A percentile compares a stretch with the other conserved stretches of the same genome.
Evolutionary conservation across 2,888 invertebrate species (phyloP).

Genomic region (Eumacrocentrus americanus): DNA sequence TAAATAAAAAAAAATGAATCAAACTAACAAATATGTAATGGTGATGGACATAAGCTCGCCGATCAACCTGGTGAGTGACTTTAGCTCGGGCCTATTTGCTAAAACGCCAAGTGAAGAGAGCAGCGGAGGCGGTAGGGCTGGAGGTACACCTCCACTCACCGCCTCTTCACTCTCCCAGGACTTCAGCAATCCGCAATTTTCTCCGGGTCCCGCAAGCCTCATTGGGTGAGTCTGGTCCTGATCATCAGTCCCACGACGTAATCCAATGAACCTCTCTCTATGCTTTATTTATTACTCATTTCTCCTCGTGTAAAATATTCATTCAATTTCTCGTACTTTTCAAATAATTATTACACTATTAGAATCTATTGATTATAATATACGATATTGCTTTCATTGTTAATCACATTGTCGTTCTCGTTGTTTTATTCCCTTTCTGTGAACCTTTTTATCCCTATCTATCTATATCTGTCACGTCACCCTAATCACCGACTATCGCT

Average conservation of each 20-base stretch:
- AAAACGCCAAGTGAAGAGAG: slow-evolving; percentile 91
- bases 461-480: background rate
- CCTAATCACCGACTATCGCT: background rate
- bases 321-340: too few species aligned
- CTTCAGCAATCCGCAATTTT: slow-evolving; percentile 58
- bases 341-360: too few species aligned
- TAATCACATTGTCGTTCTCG: background rate
- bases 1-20: slow-evolving; percentile 1
- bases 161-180: slow-evolving; percentile 62
- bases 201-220: slow-evolving; percentile 57
- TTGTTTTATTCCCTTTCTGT: background rate
- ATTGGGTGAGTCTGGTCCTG: slow-evolving; percentile 59
- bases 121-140: slow-evolving; percentile 68
- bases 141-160: slow-evolving; percentile 71
- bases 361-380: background rate
- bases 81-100: slow-evolving; percentile 93
- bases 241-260: slow-evolving; percentile 37
- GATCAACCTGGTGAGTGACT: slow-evolving; percentile 92
- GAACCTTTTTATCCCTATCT: background rate
- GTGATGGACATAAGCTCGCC: slow-evolving; percentile 73
- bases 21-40: slow-evolving; percentile 54
- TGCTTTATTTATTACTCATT: background rate
- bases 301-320: too few species aligned
- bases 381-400: slow-evolving; percentile 33
- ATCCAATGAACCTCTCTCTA: slow-evolving; percentile 6